Percentiles rank a stretch among this genome's conserved stretches.
phyloP scores from a whole-genome alignment of 2,113 vertebrate genomes.

The Leptobrachium leishanense region DNA sequence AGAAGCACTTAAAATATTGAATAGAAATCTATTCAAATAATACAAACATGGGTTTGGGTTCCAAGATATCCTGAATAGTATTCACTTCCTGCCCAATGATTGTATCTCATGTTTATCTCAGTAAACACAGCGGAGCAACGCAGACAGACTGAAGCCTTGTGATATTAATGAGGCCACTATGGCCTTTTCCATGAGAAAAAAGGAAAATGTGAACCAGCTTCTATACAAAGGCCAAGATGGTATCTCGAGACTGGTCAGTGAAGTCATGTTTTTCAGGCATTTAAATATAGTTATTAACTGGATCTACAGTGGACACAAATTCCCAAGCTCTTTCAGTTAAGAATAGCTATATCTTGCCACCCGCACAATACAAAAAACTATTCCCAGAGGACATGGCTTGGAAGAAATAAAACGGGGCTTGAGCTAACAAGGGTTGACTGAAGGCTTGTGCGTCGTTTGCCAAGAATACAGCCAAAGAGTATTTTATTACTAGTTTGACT shows the following conservation, averaged over 20 bases:
- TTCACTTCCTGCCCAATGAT: conserved; percentile 55
- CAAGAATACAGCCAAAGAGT: background rate
- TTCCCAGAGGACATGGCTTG: background rate
- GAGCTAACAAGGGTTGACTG: conserved; percentile 38
- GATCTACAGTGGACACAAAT: conserved; percentile 53
- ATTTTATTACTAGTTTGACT: conserved; percentile 57
- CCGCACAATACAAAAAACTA: background rate
- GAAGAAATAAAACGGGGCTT: conserved; percentile 35
- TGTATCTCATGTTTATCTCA: conserved; percentile 68
- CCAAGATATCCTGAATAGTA: conserved; percentile 55
- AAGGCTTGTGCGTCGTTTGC: conserved; percentile 35
- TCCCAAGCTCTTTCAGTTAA: conserved; percentile 54
- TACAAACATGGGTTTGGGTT: conserved; percentile 37
- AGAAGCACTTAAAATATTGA: background rate
- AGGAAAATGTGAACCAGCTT: conserved; percentile 68
- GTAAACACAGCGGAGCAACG: conserved; percentile 53
- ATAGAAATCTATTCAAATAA: conserved; percentile 37
- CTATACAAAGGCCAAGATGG: conserved; percentile 73
- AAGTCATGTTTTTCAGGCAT: conserved; percentile 66
- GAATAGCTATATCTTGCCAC: background rate
- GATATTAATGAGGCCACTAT: conserved; percentile 54
- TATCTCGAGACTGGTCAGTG: conserved; percentile 63
- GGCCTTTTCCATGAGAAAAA: conserved; percentile 61
- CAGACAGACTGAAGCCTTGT: conserved; percentile 50
- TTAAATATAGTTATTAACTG: conserved; percentile 63